Percentiles rank a stretch among this genome's conserved stretches.
Evolutionary conservation across 2,888 invertebrate genomes (phyloP).

Genomic region (Eucera pruinosa): DNA sequence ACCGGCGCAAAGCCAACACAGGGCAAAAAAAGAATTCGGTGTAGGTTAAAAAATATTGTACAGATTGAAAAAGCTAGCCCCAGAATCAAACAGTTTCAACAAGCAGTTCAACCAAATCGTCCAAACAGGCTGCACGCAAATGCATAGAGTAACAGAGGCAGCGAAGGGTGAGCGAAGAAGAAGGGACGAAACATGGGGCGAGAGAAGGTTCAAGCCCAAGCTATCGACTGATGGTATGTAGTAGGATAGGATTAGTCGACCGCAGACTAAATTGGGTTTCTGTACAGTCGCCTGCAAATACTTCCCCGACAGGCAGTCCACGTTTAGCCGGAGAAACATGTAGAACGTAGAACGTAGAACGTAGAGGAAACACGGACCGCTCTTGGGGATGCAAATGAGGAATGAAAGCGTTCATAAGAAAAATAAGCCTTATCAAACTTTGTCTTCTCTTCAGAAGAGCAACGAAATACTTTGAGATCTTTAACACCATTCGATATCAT

Average conservation of each 20-base stretch:
- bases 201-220: conserved; percentile 74
- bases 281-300: conserved; percentile 81
- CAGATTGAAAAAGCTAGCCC: background rate
- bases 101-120: conserved; percentile 55
- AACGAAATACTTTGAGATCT: too few relatives aligned
- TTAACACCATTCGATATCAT: too few relatives aligned
- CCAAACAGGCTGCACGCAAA: conserved; percentile 10
- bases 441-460: too few relatives aligned
- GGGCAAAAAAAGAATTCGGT: too few relatives aligned
- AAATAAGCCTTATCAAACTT: too few relatives aligned
- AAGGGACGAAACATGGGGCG: conserved; percentile 44
- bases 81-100: conserved; percentile 63
- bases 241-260: conserved; percentile 82
- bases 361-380: conserved; percentile 24
- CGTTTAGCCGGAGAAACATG: conserved; percentile 42
- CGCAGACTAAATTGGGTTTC: conserved; percentile 83
- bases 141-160: background rate
- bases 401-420: too few relatives aligned
- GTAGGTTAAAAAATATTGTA: too few relatives aligned
- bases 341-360: conserved; percentile 9
- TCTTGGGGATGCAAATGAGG: conserved; percentile 58
- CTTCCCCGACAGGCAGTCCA: conserved; percentile 75
- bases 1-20: too few relatives aligned
- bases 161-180: conserved; percentile 32
- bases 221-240: conserved; percentile 82